Conservation (phyloP, 2,888 invertebrate genomes). For the Azorinus chamasolen region DNA sequence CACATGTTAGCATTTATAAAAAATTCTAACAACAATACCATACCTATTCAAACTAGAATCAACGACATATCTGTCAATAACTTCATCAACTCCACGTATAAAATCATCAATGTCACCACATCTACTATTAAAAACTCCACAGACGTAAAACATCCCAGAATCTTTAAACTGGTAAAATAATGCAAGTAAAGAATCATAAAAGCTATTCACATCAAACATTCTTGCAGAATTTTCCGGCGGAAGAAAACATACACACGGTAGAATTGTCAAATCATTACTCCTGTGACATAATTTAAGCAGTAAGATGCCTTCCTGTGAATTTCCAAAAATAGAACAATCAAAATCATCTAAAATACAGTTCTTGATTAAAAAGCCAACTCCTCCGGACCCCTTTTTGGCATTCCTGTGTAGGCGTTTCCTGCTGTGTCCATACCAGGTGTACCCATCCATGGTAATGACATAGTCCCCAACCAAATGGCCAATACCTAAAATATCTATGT, state of each 20-base stretch:
- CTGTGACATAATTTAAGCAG: too few species aligned
- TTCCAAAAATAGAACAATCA: too few species aligned
- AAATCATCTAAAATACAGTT: too few species aligned
- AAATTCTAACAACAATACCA: constrained; percentile 37
- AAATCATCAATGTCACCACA: constrained; percentile 42
- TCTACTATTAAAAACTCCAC: constrained; percentile 49
- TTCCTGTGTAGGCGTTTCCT: too few species aligned
- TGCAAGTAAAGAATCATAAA: constrained; percentile 25
- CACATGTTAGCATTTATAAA: constrained; percentile 37
- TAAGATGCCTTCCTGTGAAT: too few species aligned
- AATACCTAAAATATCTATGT: constrained; percentile 37
- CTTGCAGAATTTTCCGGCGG: constrained; percentile 22
- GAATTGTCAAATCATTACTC: not conserved
- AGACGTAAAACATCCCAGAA: constrained; percentile 20
- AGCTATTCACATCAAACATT: constrained; percentile 23
- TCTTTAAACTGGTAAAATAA: constrained; percentile 12
- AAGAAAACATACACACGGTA: constrained; percentile 25
- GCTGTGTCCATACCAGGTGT: too few species aligned
- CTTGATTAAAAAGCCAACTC: too few species aligned
- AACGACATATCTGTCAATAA: constrained; percentile 29
- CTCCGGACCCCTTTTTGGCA: too few species aligned
- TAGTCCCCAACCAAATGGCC: constrained; percentile 15
- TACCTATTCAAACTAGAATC: constrained; percentile 43
- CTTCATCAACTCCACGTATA: constrained; percentile 38
- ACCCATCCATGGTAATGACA: too few species aligned